Conservation (phyloP, 2,888 invertebrate species). For the Apamea anceps region DNA sequence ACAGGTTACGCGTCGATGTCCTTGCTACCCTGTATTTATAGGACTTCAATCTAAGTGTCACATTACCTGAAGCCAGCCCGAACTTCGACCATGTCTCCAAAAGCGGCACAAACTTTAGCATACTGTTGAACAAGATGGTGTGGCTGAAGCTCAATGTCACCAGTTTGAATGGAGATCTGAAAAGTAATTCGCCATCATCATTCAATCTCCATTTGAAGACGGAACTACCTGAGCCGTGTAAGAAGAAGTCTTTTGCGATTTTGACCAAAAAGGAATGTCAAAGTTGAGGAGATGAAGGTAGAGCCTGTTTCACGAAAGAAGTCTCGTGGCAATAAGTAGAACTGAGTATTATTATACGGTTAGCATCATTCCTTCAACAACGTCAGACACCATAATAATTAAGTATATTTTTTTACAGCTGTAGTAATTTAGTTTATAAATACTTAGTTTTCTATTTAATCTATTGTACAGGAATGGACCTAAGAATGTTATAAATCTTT, state of each 20-base stretch:
- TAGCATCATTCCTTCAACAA: not conserved
- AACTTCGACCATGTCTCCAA: constrained; percentile 91
- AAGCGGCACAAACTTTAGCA: constrained; percentile 89
- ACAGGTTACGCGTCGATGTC: not conserved
- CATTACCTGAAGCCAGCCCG: constrained; percentile 84
- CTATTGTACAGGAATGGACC: too few relatives aligned
- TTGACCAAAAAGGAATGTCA: too few relatives aligned
- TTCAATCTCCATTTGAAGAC: not conserved
- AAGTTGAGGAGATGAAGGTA: not conserved
- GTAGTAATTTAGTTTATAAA: too few relatives aligned
- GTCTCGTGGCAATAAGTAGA: not conserved
- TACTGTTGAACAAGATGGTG: constrained; percentile 90
- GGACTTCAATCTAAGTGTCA: not conserved
- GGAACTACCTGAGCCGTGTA: not conserved
- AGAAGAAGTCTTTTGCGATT: not conserved
- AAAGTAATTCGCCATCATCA: not conserved
- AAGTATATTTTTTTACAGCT: too few relatives aligned
- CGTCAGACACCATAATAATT: not conserved
- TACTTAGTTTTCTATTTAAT: too few relatives aligned
- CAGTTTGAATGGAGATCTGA: constrained; percentile 84
- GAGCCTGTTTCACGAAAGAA: not conserved
- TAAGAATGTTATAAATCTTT: too few relatives aligned
- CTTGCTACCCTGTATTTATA: not conserved
- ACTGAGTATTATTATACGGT: not conserved
- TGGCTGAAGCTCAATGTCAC: constrained; percentile 87